Evolutionary conservation across 2,888 invertebrate genomes (phyloP).

Genomic region (Chaetogeoica ovagalla): DNA sequence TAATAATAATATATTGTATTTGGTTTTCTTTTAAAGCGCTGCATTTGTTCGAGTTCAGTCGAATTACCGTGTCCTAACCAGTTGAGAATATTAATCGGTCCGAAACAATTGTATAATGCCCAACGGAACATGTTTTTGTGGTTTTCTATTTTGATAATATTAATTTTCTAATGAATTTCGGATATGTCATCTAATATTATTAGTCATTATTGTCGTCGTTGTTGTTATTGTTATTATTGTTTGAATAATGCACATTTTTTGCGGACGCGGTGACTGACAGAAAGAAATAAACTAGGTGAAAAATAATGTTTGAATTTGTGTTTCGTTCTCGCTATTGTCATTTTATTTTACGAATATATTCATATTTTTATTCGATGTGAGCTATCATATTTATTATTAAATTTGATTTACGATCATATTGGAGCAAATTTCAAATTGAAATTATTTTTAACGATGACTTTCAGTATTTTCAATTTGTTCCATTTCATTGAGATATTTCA

Average conservation of each 20-base stretch:
- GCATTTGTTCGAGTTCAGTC: not conserved
- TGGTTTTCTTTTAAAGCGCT: not conserved
- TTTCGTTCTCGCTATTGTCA: not conserved
- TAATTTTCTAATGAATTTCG: not conserved
- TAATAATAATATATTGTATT: not conserved
- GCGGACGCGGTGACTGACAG: not conserved
- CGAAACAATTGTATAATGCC: not conserved
- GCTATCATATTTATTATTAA: not conserved
- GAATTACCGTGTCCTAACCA: too few species aligned
- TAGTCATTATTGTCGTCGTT: not conserved
- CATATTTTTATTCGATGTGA: not conserved
- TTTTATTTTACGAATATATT: not conserved
- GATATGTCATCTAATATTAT: not conserved
- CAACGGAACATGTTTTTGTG: not conserved
- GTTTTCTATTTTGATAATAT: not conserved
- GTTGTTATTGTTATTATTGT: not conserved
- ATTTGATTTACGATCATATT: too few species aligned
- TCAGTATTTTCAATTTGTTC: too few species aligned
- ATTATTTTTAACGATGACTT: too few species aligned
- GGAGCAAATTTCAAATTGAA: too few species aligned
- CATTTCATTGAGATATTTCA: too few species aligned
- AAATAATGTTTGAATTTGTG: not conserved
- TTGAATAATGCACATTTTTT: not conserved
- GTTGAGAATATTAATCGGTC: not conserved
- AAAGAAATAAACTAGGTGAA: conserved; percentile 9